phyloP scores from a whole-genome alignment of 2,888 invertebrate genomes.

The Busseola fusca region DNA sequence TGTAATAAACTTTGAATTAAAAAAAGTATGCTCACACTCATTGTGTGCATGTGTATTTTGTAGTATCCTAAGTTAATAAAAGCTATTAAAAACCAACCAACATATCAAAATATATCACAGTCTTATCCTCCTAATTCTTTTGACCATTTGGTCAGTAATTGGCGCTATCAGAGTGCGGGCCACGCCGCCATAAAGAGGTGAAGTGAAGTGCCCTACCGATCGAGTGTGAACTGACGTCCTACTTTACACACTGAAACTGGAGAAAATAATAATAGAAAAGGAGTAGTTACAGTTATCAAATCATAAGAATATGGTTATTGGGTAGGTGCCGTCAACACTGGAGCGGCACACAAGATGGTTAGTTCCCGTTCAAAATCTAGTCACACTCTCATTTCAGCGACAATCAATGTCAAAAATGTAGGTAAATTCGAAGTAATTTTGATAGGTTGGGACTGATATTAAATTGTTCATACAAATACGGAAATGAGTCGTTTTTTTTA shows the following conservation, averaged over 20 bases:
- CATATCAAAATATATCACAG: not conserved
- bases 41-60: not conserved
- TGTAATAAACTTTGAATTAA: not conserved
- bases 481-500: no score
- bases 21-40: not conserved
- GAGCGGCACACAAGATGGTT: not conserved
- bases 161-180: constrained; percentile 82
- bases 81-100: not conserved
- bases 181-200: constrained; percentile 83
- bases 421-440: not conserved
- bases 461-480: not conserved
- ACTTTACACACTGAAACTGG: not conserved
- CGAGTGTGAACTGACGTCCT: constrained; percentile 68
- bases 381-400: not conserved
- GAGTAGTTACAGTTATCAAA: not conserved
- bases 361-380: not conserved
- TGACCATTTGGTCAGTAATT: constrained; percentile 75
- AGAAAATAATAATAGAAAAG: not conserved
- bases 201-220: constrained; percentile 78
- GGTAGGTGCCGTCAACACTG: not conserved
- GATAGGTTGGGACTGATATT: not conserved
- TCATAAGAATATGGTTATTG: not conserved
- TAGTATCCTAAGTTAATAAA: not conserved
- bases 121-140: constrained; percentile 65
- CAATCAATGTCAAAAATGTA: not conserved